These are phyloP conservation scores for Apostichopus japonicus DNA, from an alignment of 35 echinoderm and acorn worm genomes.

Conservation along the genomic window DNA sequence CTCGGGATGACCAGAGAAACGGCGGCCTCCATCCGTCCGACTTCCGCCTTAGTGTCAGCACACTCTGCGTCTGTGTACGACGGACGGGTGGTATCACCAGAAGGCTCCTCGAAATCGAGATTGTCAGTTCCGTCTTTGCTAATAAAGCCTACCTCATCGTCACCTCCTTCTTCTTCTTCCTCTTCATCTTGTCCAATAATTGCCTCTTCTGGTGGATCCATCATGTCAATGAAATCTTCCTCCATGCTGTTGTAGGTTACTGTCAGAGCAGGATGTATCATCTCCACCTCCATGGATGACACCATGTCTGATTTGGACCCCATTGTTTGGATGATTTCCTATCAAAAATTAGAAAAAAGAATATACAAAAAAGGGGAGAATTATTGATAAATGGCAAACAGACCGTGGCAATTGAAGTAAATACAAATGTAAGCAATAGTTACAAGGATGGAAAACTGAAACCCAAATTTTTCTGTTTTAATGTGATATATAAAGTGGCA, in stretches of 20 bases:
- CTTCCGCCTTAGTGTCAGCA: not conserved
- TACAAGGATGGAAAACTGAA: no score
- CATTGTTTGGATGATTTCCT: conserved; percentile 33
- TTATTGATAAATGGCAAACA: no score
- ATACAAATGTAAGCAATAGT: no score
- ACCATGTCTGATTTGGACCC: conserved; percentile 58
- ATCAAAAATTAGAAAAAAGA: not conserved
- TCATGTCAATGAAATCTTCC: conserved; percentile 62
- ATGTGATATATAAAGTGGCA: no score
- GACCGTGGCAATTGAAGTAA: no score
- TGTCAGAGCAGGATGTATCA: conserved; percentile 6
- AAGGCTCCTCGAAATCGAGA: not conserved
- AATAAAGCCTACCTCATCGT: not conserved
- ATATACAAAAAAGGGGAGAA: no score
- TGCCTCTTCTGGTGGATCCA: conserved; percentile 56
- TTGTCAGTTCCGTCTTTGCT: not conserved
- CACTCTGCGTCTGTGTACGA: not conserved
- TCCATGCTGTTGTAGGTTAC: conserved; percentile 21
- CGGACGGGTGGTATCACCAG: not conserved
- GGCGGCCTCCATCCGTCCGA: not conserved
- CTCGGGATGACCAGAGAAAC: not conserved
- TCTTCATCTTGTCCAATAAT: not conserved
- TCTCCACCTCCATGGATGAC: conserved; percentile 34
- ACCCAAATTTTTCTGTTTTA: no score
- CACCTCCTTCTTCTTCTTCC: not conserved